Conservation (phyloP, 2,797 vertebrate genomes). For the Pangasius larnaudii region DNA sequence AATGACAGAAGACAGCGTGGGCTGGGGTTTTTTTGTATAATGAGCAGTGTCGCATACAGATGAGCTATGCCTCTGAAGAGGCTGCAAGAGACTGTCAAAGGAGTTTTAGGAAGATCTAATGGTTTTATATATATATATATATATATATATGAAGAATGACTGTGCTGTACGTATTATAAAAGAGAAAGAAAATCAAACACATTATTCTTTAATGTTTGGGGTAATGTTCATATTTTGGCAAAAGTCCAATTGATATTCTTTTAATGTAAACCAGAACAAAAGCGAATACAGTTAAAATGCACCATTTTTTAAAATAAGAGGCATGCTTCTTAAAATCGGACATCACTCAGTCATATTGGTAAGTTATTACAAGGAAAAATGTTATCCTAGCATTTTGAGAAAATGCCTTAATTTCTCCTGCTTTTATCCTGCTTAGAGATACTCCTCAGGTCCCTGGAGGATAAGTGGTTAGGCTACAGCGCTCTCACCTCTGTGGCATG, state of each 20-base stretch:
- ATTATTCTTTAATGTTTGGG: background rate
- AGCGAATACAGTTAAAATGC: background rate
- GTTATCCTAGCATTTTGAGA: background rate
- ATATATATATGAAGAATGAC: background rate
- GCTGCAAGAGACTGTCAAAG: slow-evolving; percentile 21
- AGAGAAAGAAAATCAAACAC: background rate
- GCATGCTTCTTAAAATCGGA: background rate
- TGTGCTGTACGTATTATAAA: background rate
- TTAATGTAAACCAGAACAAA: background rate
- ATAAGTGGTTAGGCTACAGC: too few species aligned
- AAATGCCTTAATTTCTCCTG: background rate
- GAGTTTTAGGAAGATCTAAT: slow-evolving; percentile 15
- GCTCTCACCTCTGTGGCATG: too few species aligned
- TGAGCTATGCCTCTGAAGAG: slow-evolving; percentile 35
- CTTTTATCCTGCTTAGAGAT: background rate
- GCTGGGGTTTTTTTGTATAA: slow-evolving; percentile 36
- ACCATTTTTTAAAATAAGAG: background rate
- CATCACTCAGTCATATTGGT: background rate
- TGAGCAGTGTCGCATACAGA: slow-evolving; percentile 50
- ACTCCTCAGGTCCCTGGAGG: background rate
- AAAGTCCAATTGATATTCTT: background rate
- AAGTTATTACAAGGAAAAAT: background rate
- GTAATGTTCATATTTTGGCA: background rate
- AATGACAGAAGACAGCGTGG: slow-evolving; percentile 51
- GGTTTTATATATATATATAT: background rate